Evolutionary conservation across 2,888 invertebrate genomes (phyloP), one percentile per base, ranked within the genome.

Genomic region (Lingula anatina): DNA sequence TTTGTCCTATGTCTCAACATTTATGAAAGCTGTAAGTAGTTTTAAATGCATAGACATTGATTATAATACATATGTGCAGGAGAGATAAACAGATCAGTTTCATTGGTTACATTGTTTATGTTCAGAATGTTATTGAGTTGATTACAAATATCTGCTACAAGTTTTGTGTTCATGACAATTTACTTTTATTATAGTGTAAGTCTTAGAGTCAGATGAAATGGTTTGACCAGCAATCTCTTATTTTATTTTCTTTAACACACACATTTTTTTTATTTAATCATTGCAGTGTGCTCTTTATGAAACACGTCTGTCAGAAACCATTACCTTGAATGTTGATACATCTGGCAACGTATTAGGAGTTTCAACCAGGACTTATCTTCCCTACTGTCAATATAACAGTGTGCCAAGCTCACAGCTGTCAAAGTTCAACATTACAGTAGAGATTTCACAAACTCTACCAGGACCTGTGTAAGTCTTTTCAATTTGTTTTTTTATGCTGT

Each of bases 291-390:
- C 86, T 55, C 79, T 92, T 54, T 79, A 89, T 31, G 86, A 87
- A 57, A 86, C 87, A 40, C 84, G 86, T 47, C 78, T 93, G 15
- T 85, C 86, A 56, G 92, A 93, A 71, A 81, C 85, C 24, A 78
- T 94, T 21, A 88, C 86, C 65, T 80, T 90, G 21, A 89, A 90
- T 73, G 79, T 93, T 40, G 86, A 92, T 70, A 86, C 87, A 44
- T 82, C 83, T 61, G 91, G 89, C 1, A 84, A 85, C 58, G 86
- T 92, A 0, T 83, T 89, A 49, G 78, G 77, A 15, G 68, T 79
- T 42, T 73, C 76, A 28, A 56, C 76, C 47, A 65, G 66, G 28
- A 67, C 75, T 0, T 49, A 55, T 21, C 58, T 67, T 7, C 61
- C 66, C 15, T 86, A 86, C n/a, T 77, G 77, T 56, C 47, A 51